Evolutionary conservation across 2,888 invertebrate species (phyloP), one percentile per base, ranked within the genome.

Genomic region (Beris morrisii): DNA sequence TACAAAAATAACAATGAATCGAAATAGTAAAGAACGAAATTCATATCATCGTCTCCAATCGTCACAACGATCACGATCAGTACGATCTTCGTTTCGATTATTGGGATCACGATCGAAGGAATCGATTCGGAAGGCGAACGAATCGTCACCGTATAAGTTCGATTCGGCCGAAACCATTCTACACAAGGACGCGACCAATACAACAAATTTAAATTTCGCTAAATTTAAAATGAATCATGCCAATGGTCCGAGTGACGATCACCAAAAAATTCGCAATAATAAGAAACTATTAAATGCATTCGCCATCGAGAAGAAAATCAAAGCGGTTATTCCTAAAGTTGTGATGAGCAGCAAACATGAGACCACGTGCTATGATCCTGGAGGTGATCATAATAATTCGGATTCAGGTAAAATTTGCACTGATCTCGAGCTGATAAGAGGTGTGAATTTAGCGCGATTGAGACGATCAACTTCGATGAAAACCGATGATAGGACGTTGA

Each of bases 31-130:
- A 48, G 71, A 71, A 45, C 67, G 65, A 12, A 64, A 28, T 55
- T 70, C 71, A 5, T 70, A 67, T 46, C 61, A 68, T 4, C 57
- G 65, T 12, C 22, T 52, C 6, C 4, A 5, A 64, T 11, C 9
- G 15, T 5, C 13, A 12, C 38, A 38, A 38, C 5, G 89, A 72
- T 84, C 88, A 71, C 84, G 87, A 78, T 88, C 89, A 71, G 88
- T 89, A 76, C 84, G 89, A 73, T 86, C 88, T 72, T 89, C 89
- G 72, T 80, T 90, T 72, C 85, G 88, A 71, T 79, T 87, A 76
- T 85, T 90, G 68, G 85, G 87, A 69, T 83, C 84, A 9, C 65
- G 65, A 5, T 46, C 65, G 73, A 86, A 86, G 77, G 85, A 86
- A 82, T 83, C 85, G 73, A 72, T 78, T 56, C 73, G 79, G 15